Conservation (phyloP, 2,888 invertebrate species). For the Drosophila mercatorum region DNA sequence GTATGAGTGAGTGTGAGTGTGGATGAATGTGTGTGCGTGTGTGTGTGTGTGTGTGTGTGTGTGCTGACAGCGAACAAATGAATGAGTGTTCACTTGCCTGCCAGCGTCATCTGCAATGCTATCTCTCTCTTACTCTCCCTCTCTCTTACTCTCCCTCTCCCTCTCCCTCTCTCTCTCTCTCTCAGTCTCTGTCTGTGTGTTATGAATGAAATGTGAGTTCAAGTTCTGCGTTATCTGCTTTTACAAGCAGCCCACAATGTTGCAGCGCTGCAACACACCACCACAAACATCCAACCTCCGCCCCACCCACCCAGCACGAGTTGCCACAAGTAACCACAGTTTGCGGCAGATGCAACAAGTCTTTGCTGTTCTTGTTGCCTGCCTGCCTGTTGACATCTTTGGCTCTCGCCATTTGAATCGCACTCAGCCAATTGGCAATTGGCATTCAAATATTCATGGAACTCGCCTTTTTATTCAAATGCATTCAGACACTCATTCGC, state of each 20-base stretch:
- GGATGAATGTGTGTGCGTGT: not conserved
- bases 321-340: conserved; percentile 23
- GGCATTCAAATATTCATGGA: conserved; percentile 20
- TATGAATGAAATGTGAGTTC: conserved; percentile 62
- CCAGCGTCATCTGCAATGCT: conserved; percentile 32
- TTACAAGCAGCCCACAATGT: conserved; percentile 15
- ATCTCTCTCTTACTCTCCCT: not conserved
- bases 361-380: not conserved
- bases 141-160: not conserved
- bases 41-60: conserved; percentile 24
- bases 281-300: not conserved
- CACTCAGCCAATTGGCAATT: conserved; percentile 21
- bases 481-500: conserved; percentile 1
- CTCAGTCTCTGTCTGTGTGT: conserved; percentile 3
- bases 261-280: conserved; percentile 8
- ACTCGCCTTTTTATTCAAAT: conserved; percentile 5
- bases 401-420: conserved; percentile 14
- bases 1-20: conserved; percentile 32
- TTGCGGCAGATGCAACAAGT: conserved; percentile 37
- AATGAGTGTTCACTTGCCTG: conserved; percentile 42
- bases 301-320: not conserved
- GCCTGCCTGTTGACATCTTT: conserved; percentile 17
- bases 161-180: conserved; percentile 8
- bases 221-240: conserved; percentile 43
- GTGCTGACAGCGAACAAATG: conserved; percentile 52